Base-by-base conservation (phyloP, 2,888 invertebrate species). In the Tetrapedia diversipes region DNA sequence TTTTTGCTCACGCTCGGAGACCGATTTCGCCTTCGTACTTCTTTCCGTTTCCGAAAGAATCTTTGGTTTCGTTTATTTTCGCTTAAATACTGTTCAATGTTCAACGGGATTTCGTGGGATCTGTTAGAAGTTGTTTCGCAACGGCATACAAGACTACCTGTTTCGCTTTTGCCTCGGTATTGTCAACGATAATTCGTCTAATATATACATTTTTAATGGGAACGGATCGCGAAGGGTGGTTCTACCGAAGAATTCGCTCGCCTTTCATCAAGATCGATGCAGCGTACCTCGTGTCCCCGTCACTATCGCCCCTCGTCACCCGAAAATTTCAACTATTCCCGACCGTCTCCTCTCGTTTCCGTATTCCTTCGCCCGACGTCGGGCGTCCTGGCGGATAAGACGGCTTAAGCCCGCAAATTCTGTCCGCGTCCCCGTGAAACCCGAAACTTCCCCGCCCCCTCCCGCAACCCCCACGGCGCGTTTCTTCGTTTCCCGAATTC, bases 401-500 rank as follows among this genome's bases (percentile, higher is more conserved):
- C 43, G 53, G 27, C 34, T 47, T 39, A 24, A 47, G 24, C 16
- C 54, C 41, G 71, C 71, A 39, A 71, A 73, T 73, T 71, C 73
- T 39, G 56, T 32, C 45, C 71, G 73, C 54, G 72, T 64, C 43
- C 34, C 39, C 57, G 24, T 39, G 73, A 64, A 75, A 73, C 53
- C 45, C 34, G 60, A 66, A 49, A 66, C 65, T 56, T 66, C 34
- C 37, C 47, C n/a, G n/a, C n/a, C n/a, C n/a, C n/a, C n/a, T n/a
- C n/a, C n/a, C n/a, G n/a, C n/a, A n/a, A n/a, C n/a, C n/a, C 51
- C 59, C 37, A 29, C 43, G 14, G 16, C 56, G 61, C 45, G 24
- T 72, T 34, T 53, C 63, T 39, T 53, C 51, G 47, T 59, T 45
- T 65, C 53, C 53, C 74, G 73, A 56, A 45, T 73, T 73, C 54